Base-by-base conservation (phyloP, 2,797 vertebrate species). In the Pyrocephalus nanus region DNA sequence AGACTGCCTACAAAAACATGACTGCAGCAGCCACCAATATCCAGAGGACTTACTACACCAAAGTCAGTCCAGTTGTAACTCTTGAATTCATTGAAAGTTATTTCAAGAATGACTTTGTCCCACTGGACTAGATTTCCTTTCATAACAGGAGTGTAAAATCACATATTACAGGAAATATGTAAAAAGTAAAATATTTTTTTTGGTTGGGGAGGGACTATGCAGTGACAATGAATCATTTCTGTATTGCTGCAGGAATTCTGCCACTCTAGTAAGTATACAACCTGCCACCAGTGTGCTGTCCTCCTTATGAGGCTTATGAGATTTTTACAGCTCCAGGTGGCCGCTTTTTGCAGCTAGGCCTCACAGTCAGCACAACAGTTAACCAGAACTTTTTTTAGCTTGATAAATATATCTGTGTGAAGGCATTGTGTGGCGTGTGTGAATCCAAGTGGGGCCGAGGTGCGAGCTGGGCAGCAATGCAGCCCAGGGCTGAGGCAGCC, bases 1-100 rank as follows among this genome's bases (percentile, higher is more conserved):
- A 93, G 93, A 96, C 67, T 89, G 92, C 88, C 77, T 96, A 92
- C 83, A 86, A 94, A 95, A 95, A 71, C 86, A 66, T 40, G 71
- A 76, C 77, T 89, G 71, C 58, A 80, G 90, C 88, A 95, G 77
- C 76, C 77, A 89, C 88, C 53, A 73, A 16, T 87, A 93, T 94
- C 83, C 71, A 3, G 8, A 95, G 88, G 88, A 96, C 92, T 82
- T 77, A 30, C 79, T 89, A 53, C 2, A 2, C 71, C 26, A 14
- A 82, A 93, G 64, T 71, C 26, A 67, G 86, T 79, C 40, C 57
- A 79, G 55, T 61, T 85, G 57, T 84, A 92, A 71, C 55, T 91
- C 65, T 58, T 86, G 53, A 88, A 76, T 95, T 93, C 74, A 71
- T 53, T 85, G 51, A 40, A 95, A 87, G 60, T 70, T 92, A 79